phyloP scores from a whole-genome alignment of 1,140 invertebrate genomes.

The Musca domestica region DNA sequence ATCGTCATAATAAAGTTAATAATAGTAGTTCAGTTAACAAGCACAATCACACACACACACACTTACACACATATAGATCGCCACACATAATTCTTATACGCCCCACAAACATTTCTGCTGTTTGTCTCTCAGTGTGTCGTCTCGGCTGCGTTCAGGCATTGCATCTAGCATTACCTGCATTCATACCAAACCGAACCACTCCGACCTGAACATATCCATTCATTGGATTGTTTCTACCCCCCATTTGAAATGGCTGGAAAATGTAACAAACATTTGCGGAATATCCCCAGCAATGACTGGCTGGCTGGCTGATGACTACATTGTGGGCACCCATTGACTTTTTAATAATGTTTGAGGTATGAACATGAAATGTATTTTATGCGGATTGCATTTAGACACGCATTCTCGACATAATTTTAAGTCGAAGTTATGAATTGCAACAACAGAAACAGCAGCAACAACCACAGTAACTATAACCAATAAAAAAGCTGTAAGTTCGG shows the following conservation, averaged over 20 bases:
- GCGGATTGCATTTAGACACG: conserved; percentile 17
- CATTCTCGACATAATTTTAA: conserved; percentile 16
- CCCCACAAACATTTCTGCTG: no score
- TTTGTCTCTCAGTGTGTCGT: no score
- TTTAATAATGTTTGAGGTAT: conserved; percentile 3
- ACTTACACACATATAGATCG: background rate
- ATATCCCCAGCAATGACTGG: no score
- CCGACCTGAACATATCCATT: background rate
- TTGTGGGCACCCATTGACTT: no score
- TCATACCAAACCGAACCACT: no score
- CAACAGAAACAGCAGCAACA: no score
- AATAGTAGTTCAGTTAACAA: conserved; percentile 8
- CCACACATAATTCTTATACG: background rate
- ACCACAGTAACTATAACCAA: no score
- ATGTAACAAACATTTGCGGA: no score
- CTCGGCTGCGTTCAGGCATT: background rate
- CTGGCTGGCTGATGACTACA: no score
- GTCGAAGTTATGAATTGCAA: background rate
- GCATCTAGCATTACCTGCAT: background rate
- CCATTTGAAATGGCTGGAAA: background rate
- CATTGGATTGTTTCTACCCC: background rate
- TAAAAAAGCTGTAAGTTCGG: no score
- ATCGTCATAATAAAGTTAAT: conserved; percentile 21
- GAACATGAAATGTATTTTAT: conserved; percentile 22
- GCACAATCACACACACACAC: background rate